phyloP scores from a whole-genome alignment of 2,888 invertebrate species.

The Rotaria macrura region DNA sequence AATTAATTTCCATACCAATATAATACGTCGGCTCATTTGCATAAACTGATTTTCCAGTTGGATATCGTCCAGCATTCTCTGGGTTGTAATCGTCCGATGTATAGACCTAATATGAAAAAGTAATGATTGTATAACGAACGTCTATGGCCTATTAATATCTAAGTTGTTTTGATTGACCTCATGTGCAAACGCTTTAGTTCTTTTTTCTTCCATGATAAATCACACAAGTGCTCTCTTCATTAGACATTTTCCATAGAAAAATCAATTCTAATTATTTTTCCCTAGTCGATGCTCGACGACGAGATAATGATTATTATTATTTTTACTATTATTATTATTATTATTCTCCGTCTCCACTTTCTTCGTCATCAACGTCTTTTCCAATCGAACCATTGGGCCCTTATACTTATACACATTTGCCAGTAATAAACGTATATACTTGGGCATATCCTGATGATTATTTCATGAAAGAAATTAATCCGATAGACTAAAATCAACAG shows the following conservation, averaged over 20 bases:
- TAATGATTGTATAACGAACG: conserved; percentile 16
- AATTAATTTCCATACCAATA: neutral
- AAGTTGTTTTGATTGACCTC: conserved; percentile 19
- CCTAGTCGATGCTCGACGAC: neutral
- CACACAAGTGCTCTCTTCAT: neutral
- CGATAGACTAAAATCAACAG: neutral
- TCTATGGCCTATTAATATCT: conserved; percentile 10
- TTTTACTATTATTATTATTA: neutral
- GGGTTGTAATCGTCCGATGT: conserved; percentile 13
- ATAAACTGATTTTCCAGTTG: neutral
- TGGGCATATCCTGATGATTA: neutral
- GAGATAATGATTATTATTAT: neutral
- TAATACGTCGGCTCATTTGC: neutral
- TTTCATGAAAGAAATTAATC: neutral
- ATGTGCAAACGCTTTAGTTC: conserved; percentile 10
- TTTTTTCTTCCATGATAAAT: neutral
- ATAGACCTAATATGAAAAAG: conserved; percentile 18
- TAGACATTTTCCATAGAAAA: neutral
- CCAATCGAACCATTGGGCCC: neutral
- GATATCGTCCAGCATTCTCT: conserved; percentile 9
- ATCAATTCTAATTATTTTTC: conserved; percentile 11
- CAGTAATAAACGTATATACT: neutral
- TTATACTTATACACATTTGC: neutral
- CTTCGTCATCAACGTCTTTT: too few species aligned
- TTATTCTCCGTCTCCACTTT: too few species aligned